These are phyloP conservation scores for Myiagra hebetior DNA, from an alignment of 2,113 vertebrate genomes.

Conservation along the genomic window DNA sequence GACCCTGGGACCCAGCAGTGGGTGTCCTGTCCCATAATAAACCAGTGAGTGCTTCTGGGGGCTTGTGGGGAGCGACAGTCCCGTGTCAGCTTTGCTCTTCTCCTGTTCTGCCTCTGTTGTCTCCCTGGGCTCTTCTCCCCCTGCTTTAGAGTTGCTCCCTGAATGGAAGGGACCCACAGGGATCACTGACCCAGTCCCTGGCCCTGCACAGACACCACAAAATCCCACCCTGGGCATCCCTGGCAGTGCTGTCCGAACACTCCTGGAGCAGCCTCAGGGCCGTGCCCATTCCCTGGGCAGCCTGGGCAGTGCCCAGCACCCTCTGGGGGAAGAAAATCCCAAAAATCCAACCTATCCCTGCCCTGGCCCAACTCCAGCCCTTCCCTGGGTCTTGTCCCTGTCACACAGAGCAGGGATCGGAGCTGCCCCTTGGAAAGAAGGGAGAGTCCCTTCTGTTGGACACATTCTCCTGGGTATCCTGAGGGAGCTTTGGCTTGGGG, in stretches of 20 bases:
- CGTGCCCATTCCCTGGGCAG: neutral
- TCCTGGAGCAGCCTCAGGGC: neutral
- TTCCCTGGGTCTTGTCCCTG: neutral
- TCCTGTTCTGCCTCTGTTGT: neutral
- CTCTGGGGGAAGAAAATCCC: neutral
- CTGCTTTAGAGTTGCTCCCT: neutral
- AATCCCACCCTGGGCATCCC: neutral
- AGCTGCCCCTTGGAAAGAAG: neutral
- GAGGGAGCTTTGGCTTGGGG: neutral
- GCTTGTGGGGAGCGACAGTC: fast-evolving
- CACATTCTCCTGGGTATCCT: fast-evolving
- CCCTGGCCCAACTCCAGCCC: fast-evolving
- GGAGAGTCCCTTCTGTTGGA: neutral
- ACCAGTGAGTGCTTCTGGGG: constrained; percentile 74
- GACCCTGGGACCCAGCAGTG: constrained; percentile 96
- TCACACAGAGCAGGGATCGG: fast-evolving
- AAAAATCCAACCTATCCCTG: fast-evolving
- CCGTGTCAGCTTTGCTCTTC: fast-evolving
- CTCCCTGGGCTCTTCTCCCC: neutral
- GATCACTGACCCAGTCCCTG: fast-evolving
- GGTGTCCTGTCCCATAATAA: constrained; percentile 97
- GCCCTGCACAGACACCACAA: neutral
- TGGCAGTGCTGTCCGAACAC: fast-evolving
- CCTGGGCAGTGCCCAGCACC: neutral
- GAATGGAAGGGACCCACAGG: too few species aligned